Evolutionary conservation across 2,888 invertebrate species (phyloP).

Genomic region (Spodoptera picta): DNA sequence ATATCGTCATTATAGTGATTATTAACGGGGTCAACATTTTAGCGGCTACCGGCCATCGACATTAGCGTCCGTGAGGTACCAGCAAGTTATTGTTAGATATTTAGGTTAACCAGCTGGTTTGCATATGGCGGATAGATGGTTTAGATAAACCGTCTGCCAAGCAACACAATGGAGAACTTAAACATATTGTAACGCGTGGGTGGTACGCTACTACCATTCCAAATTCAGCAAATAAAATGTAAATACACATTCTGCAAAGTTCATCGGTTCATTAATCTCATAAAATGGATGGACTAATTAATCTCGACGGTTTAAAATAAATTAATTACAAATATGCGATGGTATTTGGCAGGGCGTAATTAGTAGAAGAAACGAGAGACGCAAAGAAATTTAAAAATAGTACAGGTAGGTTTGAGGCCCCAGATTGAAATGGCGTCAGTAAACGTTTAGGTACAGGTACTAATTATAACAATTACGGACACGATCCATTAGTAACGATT

Average conservation of each 20-base stretch:
- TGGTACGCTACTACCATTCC: constrained; percentile 19
- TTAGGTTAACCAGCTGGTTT: constrained; percentile 72
- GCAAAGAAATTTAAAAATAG: constrained; percentile 17
- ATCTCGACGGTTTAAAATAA: constrained; percentile 21
- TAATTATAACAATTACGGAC: constrained; percentile 11
- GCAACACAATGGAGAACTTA: constrained; percentile 29
- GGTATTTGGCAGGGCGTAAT: constrained; percentile 38
- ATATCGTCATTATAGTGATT: constrained; percentile 71
- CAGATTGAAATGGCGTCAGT: constrained; percentile 1
- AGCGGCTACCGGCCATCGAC: constrained; percentile 55
- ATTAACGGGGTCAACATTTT: constrained; percentile 71
- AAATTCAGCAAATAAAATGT: constrained; percentile 25
- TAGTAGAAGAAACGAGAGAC: constrained; percentile 13
- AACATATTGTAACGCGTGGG: constrained; percentile 39
- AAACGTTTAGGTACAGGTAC: constrained; percentile 1
- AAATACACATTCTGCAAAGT: constrained; percentile 18
- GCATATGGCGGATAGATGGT: constrained; percentile 66
- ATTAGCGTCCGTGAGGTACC: constrained; percentile 19
- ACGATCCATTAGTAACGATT: constrained; percentile 13
- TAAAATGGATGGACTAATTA: constrained; percentile 22
- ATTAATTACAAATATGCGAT: constrained; percentile 31
- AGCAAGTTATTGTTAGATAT: constrained; percentile 61
- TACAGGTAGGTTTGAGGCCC: background rate
- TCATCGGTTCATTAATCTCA: constrained; percentile 36
- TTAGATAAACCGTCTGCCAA: constrained; percentile 57